These are phyloP conservation scores for Porphyrio hochstetteri DNA, from an alignment of 2,113 vertebrate genomes.

Conservation along the genomic window DNA sequence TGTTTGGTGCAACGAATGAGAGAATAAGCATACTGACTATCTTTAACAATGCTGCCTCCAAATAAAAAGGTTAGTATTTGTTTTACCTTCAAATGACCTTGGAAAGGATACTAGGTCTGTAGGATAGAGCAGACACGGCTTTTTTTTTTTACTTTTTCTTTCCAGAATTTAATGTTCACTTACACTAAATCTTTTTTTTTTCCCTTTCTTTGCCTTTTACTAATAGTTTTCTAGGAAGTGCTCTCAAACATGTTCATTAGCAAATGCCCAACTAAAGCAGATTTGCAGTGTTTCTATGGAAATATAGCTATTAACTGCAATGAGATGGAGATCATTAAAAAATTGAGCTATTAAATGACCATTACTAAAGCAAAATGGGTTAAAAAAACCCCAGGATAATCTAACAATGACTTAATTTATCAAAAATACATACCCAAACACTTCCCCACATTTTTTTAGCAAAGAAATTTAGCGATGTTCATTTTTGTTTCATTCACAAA, in stretches of 20 bases:
- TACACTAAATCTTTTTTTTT: neutral
- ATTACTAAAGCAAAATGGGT: slow-evolving; percentile 17
- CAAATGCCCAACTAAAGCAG: slow-evolving; percentile 35
- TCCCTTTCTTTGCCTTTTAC: neutral
- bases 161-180: slow-evolving; percentile 26
- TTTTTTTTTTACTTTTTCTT: neutral
- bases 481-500: neutral
- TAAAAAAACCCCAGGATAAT: slow-evolving; percentile 12
- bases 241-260: slow-evolving; percentile 54
- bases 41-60: slow-evolving; percentile 28
- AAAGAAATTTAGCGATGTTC: neutral
- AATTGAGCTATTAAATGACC: slow-evolving; percentile 8
- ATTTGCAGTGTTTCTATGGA: slow-evolving; percentile 56
- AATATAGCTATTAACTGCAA: slow-evolving; percentile 44
- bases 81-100: slow-evolving; percentile 13
- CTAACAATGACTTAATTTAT: slow-evolving; percentile 17
- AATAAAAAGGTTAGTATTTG: slow-evolving; percentile 4
- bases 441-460: neutral
- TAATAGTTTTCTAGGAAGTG: slow-evolving; percentile 36
- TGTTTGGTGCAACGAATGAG: neutral
- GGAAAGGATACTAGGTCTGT: neutral
- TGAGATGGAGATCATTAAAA: slow-evolving; percentile 44
- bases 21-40: neutral
- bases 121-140: neutral
- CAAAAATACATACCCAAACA: neutral